A percentile compares a stretch with the other conserved stretches of the same genome.
Evolutionary conservation across 2,797 vertebrate species (phyloP).

Genomic region (Hirundo rustica): DNA sequence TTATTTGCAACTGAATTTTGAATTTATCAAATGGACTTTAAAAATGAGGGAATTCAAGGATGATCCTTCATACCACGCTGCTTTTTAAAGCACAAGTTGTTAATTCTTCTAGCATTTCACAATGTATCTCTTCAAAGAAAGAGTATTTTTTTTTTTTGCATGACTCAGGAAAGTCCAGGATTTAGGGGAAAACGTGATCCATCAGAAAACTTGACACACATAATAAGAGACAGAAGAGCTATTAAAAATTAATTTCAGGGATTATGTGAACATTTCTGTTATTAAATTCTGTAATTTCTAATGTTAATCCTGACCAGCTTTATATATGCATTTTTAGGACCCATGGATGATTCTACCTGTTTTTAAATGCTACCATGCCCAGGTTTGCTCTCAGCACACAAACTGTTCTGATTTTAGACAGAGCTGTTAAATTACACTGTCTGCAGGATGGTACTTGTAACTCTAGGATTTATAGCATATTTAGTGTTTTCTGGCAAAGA

Average conservation of each 20-base stretch:
- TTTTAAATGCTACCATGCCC: background rate
- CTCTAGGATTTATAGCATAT: background rate
- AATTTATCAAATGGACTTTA: background rate
- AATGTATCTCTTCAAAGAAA: background rate
- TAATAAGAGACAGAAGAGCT: background rate
- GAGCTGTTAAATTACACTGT: background rate
- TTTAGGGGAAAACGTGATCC: rapidly evolving
- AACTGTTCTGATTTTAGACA: background rate
- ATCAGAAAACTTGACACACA: background rate
- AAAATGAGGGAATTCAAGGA: background rate
- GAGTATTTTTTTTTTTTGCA: background rate
- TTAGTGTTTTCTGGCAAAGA: background rate
- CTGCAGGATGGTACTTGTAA: background rate
- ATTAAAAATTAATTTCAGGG: background rate
- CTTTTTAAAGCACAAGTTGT: background rate
- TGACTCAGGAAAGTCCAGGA: background rate
- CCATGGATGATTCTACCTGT: background rate
- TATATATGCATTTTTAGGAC: background rate
- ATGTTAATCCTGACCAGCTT: background rate
- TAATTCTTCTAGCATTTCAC: background rate
- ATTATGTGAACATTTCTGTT: background rate
- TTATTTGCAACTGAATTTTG: background rate
- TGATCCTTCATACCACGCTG: background rate
- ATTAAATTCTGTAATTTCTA: background rate
- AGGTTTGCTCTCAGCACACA: background rate